Base-by-base conservation (phyloP, 2,113 vertebrate genomes). In the Bothrops jararaca region DNA sequence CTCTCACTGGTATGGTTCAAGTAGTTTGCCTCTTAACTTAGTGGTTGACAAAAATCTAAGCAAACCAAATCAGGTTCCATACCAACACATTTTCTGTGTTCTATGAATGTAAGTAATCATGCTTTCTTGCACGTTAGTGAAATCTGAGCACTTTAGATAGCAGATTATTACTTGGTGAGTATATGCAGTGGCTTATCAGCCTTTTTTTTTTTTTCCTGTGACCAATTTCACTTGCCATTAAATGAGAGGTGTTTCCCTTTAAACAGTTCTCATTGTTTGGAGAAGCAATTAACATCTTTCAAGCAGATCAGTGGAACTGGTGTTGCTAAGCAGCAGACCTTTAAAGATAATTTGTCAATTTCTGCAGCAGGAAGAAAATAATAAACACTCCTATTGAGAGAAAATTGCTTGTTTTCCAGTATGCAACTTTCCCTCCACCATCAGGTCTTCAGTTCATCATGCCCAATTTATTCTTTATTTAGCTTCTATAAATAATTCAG, bases 401-500 rank as follows among this genome's bases (percentile, higher is more conserved):
- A 93, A 97, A 97, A 97, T 97, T 95, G 91, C 95, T 97, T 97
- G 95, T 97, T 97, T 97, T 96, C 94, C 95, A 95, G 95, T 95
- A 95, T 93, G 93, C 93, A 96, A 91, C 96, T 97, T 97, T 92
- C 93, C 94, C 93, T 93, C 95, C 87, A 29, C 87, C 34, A 34
- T 95, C 95, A 95, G 96, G 95, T 95, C 95, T 95, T 95, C 0
- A 18, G 96, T 97, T 97, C 96, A 95, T 96, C 97, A 93, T 95
- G 96, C 97, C 96, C 95, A 93, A 97, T 97, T 97, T 96, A 96
- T 96, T 96, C 95, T 97, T 96, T 97, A 97, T 97, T 97, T 97
- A 95, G 94, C 96, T 97, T 97, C 97, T 96, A 95, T 97, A 97
- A 98, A 97, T 97, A 96, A 97, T 97, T 98, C 97, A 97, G 93